Evolutionary conservation across 2,113 vertebrate genomes (phyloP).

Genomic region (Grallaria varia): DNA sequence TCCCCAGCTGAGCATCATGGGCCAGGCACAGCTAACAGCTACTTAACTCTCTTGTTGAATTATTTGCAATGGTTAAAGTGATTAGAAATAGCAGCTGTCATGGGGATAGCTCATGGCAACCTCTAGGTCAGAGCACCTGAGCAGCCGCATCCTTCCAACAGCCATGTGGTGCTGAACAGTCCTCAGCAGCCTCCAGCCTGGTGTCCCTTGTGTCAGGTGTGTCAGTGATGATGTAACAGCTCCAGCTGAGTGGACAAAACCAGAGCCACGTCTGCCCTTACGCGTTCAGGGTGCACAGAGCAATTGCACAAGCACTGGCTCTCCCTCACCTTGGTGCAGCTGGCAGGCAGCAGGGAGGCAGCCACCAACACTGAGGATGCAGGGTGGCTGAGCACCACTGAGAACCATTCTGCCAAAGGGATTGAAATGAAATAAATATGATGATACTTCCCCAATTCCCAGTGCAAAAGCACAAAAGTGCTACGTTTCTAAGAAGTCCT

Average conservation of each 20-base stretch:
- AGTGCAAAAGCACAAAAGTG: background rate
- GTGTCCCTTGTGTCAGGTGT: accelerated
- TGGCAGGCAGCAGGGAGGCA: background rate
- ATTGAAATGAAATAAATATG: background rate
- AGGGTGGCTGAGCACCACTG: background rate
- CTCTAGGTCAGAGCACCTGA: background rate
- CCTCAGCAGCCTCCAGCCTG: background rate
- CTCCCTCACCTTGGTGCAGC: background rate
- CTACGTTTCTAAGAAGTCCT: background rate
- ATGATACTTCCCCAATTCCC: background rate
- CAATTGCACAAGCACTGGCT: background rate
- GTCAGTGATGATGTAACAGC: background rate
- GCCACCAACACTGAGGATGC: accelerated
- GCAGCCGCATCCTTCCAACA: background rate
- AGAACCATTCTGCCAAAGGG: background rate
- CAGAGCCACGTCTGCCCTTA: background rate
- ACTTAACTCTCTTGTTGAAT: background rate
- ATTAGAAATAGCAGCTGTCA: background rate
- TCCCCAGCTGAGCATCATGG: background rate
- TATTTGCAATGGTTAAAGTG: background rate
- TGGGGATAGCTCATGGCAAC: background rate
- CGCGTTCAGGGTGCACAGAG: background rate
- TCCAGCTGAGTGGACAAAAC: background rate
- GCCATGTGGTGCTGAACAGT: background rate
- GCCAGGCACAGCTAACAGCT: background rate